A percentile compares a stretch with the other conserved stretches of the same genome.
Conservation (phyloP, 2,888 invertebrate genomes). For the Tenthredo mesomela region DNA sequence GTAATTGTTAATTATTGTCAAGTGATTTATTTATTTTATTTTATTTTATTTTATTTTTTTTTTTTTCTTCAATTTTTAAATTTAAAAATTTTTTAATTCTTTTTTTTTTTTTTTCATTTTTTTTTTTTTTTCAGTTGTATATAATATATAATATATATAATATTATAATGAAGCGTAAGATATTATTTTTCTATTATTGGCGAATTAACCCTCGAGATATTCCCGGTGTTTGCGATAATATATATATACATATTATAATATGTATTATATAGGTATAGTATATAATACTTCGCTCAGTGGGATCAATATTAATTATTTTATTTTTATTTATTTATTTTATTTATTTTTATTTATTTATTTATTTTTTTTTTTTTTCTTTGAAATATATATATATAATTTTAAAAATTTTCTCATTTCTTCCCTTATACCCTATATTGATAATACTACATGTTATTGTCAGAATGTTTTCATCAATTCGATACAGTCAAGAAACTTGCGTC, state of each 20-base stretch:
- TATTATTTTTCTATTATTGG: background rate
- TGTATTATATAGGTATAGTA: no score
- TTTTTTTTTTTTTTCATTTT: no score
- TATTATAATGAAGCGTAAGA: background rate
- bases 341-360: no score
- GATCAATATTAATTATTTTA: background rate
- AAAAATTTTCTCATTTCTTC: background rate
- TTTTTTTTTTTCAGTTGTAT: background rate
- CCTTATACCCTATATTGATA: background rate
- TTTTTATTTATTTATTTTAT: no score
- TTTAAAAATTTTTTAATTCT: no score
- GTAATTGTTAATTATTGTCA: slow-evolving; percentile 2
- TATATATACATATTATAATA: background rate
- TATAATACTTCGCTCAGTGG: background rate
- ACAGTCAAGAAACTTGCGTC: slow-evolving; percentile 22
- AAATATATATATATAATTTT: slow-evolving; percentile 30
- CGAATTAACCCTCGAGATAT: background rate
- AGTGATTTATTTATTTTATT: no score
- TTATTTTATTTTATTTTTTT: no score
- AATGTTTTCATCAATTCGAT: slow-evolving; percentile 43
- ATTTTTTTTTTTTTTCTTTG: background rate
- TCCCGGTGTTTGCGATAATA: background rate
- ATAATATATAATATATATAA: background rate
- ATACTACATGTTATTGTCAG: slow-evolving; percentile 41
- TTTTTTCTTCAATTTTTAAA: no score